These are phyloP conservation scores for Myoxocephalus aenaeus DNA, from an alignment of 2,797 vertebrate species.

Conservation along the genomic window DNA sequence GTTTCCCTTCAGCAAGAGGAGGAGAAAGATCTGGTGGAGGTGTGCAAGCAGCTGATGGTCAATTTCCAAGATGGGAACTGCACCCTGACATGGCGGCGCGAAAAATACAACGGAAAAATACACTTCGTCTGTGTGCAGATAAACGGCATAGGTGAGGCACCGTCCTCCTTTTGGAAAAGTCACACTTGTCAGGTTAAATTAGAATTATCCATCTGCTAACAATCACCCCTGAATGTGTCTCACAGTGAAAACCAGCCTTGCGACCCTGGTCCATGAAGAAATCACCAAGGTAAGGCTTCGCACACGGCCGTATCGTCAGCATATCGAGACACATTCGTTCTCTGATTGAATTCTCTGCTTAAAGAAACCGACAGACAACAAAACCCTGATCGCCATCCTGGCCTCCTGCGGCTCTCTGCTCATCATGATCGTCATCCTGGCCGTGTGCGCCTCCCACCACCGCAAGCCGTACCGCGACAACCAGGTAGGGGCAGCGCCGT, in stretches of 20 bases:
- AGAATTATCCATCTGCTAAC: background rate
- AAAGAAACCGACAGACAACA: conserved; percentile 62
- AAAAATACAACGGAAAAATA: accelerated
- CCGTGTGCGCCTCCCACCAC: conserved; percentile 76
- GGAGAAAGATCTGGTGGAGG: conserved; percentile 9
- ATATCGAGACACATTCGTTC: background rate
- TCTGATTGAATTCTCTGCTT: conserved; percentile 3
- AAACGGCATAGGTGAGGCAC: conserved; percentile 49
- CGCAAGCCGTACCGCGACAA: conserved; percentile 81
- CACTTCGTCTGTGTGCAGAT: conserved; percentile 33
- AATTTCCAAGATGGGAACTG: conserved; percentile 50
- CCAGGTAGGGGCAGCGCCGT: conserved; percentile 69
- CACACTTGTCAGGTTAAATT: background rate
- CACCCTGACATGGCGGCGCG: background rate
- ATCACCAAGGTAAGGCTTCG: conserved; percentile 53
- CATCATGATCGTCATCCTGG: conserved; percentile 78
- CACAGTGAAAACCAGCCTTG: conserved; percentile 56
- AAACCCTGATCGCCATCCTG: conserved; percentile 80
- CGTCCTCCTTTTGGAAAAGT: background rate
- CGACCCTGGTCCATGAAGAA: conserved; percentile 47
- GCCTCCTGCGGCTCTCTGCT: conserved; percentile 80
- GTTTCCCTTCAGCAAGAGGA: conserved; percentile 25
- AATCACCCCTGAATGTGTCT: background rate
- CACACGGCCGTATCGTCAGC: background rate
- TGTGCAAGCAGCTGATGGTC: conserved; percentile 63